A percentile compares a stretch with the other conserved stretches of the same genome.
These are phyloP conservation scores for Isaurus tuberculatus DNA, from an alignment of 92 coral and sea anemone genomes.

Conservation along the genomic window DNA sequence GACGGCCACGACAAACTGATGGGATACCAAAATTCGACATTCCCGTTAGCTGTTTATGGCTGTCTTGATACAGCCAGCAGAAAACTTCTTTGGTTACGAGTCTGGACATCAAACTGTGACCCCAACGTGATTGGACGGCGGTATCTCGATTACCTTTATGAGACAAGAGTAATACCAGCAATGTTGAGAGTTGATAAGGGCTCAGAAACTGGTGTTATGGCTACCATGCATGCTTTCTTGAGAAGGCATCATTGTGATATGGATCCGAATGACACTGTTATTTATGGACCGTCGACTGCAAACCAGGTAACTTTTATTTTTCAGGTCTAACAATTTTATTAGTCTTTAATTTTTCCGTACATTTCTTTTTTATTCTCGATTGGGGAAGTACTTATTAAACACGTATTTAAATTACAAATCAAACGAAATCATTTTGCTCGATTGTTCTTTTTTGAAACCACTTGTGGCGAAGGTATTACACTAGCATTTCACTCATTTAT, in stretches of 20 bases:
- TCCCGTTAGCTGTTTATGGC: conserved; percentile 69
- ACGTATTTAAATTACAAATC: too few species aligned
- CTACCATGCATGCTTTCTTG: conserved; percentile 70
- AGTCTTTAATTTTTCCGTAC: too few species aligned
- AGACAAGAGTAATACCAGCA: conserved; percentile 57
- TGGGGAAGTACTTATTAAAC: too few species aligned
- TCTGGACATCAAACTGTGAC: conserved; percentile 66
- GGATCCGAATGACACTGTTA: conserved; percentile 61
- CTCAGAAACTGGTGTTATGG: conserved; percentile 72
- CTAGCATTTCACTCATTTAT: too few species aligned
- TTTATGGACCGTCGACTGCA: conserved; percentile 55
- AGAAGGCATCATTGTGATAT: conserved; percentile 59
- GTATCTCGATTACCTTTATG: conserved; percentile 70
- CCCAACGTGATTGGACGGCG: conserved; percentile 64
- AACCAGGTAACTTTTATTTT: conserved; percentile 49
- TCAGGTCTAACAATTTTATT: too few species aligned
- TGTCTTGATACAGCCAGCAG: conserved; percentile 71
- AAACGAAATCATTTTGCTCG: too few species aligned
- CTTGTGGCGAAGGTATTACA: too few species aligned
- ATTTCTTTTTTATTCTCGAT: too few species aligned
- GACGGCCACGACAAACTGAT: too few species aligned
- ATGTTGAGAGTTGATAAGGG: conserved; percentile 68
- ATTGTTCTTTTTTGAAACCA: too few species aligned
- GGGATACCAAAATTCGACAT: conserved; percentile 30
- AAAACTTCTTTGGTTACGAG: conserved; percentile 54